Evolutionary conservation across 35 echinoderm and acorn worm species (phyloP).

Genomic region (Holothuria glaberrima): DNA sequence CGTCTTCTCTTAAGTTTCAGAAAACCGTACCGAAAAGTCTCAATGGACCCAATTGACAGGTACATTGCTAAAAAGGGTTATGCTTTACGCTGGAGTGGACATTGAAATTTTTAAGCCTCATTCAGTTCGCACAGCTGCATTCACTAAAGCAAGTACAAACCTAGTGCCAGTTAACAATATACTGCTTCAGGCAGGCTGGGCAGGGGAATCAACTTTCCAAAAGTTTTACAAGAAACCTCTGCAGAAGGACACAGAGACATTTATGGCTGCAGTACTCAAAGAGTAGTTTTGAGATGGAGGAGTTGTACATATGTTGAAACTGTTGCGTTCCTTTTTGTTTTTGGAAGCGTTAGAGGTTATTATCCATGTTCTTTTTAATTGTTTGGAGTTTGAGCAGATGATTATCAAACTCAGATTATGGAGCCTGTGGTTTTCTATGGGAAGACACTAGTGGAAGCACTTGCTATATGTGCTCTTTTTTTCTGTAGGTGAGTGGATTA

Average conservation of each 20-base stretch:
- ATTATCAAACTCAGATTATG: too few species aligned
- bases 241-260: background rate
- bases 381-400: too few species aligned
- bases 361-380: too few species aligned
- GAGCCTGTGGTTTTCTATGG: too few species aligned
- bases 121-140: constrained; percentile 44
- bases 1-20: constrained; percentile 45
- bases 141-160: constrained; percentile 15
- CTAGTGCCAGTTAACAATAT: constrained; percentile 32
- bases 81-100: constrained; percentile 30
- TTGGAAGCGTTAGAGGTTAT: too few species aligned
- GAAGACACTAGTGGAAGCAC: too few species aligned
- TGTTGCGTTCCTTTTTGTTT: too few species aligned
- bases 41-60: constrained; percentile 13
- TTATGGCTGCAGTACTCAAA: background rate
- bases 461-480: too few species aligned
- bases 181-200: constrained; percentile 29
- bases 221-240: constrained; percentile 62
- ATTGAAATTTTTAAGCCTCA: constrained; percentile 30
- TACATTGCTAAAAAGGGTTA: constrained; percentile 28
- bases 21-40: background rate
- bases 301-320: background rate
- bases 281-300: background rate
- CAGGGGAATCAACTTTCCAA: constrained; percentile 39
- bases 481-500: too few species aligned